Conservation (phyloP, 2,888 invertebrate genomes). For the Bibio marci region DNA sequence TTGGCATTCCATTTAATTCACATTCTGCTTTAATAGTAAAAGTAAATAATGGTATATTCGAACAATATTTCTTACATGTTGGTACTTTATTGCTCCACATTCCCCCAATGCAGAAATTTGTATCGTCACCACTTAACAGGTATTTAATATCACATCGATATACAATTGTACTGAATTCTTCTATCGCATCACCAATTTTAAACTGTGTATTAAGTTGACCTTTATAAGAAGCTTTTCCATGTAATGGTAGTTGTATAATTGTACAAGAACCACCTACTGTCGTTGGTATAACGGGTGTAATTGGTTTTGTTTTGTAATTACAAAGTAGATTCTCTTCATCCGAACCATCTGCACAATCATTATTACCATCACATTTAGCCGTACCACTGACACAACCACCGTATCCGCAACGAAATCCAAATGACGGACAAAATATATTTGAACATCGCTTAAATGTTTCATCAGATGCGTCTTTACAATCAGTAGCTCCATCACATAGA, state of each 20-base stretch:
- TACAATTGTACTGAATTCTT: neutral
- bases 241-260: neutral
- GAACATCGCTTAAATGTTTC: conserved; percentile 17
- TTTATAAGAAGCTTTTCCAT: neutral
- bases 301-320: neutral
- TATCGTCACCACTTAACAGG: neutral
- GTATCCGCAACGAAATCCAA: conserved; percentile 22
- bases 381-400: conserved; percentile 15
- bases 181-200: neutral
- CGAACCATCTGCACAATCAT: conserved; percentile 13
- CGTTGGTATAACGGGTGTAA: neutral
- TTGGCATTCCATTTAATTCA: conserved; percentile 2
- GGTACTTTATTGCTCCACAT: neutral
- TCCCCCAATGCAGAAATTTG: conserved; percentile 2
- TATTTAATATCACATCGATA: conserved; percentile 2
- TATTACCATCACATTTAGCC: conserved; percentile 12
- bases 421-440: conserved; percentile 29
- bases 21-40: conserved; percentile 5
- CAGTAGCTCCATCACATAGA: conserved; percentile 23
- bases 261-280: neutral
- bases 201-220: neutral
- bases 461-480: conserved; percentile 9
- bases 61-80: conserved; percentile 1
- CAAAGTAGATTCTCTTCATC: conserved; percentile 12
- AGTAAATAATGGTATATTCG: neutral